A percentile compares a stretch with the other conserved stretches of the same genome.
Evolutionary conservation across 2,797 vertebrate genomes (phyloP).

Genomic region (Phaenicophaeus curvirostris): DNA sequence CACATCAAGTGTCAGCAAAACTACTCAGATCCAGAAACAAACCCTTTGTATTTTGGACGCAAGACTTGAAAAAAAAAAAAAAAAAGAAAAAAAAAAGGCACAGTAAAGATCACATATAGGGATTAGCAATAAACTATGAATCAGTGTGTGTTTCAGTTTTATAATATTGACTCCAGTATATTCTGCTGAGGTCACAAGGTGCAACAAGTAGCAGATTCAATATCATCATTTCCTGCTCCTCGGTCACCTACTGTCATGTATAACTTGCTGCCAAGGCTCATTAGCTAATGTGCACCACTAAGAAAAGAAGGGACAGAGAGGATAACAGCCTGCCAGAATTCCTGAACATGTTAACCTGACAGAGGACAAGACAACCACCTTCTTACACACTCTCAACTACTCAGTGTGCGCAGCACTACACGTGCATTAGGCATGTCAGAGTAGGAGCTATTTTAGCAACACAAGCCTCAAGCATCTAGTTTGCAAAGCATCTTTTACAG

Average conservation of each 20-base stretch:
- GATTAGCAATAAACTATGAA: neutral
- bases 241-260: neutral
- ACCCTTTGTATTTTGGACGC: neutral
- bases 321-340: neutral
- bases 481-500: neutral
- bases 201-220: neutral
- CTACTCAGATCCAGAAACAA: neutral
- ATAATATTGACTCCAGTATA: neutral
- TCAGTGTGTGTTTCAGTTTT: neutral
- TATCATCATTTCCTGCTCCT: neutral
- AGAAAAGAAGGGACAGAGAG: neutral
- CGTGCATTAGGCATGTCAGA: rapidly evolving
- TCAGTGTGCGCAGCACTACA: neutral
- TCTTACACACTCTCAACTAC: neutral
- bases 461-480: neutral
- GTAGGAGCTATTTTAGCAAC: neutral
- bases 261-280: neutral
- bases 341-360: neutral
- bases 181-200: neutral
- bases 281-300: neutral
- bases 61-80: neutral
- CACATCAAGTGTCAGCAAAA: neutral
- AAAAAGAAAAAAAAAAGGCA: too few relatives aligned
- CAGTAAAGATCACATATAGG: neutral
- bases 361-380: neutral